Percentiles rank a stretch among this genome's conserved stretches.
Conservation (phyloP, 1,140 invertebrate genomes). For the Neomicropteryx cornuta region DNA sequence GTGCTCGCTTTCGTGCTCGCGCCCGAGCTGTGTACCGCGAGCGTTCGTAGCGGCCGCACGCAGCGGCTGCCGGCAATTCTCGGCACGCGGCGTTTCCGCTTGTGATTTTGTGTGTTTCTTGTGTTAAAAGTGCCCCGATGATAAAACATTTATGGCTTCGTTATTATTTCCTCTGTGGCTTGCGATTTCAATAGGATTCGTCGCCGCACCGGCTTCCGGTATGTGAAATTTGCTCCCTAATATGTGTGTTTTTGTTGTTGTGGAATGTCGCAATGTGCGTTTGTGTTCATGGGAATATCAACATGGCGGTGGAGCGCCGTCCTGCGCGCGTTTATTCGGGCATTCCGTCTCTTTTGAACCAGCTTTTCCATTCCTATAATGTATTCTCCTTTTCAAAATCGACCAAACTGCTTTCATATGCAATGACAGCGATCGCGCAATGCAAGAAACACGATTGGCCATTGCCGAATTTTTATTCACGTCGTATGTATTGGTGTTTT, state of each 20-base stretch:
- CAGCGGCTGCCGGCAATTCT: too few species aligned
- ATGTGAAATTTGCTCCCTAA: slow-evolving; percentile 11
- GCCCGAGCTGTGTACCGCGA: slow-evolving; percentile 8
- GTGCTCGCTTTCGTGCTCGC: slow-evolving; percentile 6
- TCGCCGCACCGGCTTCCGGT: slow-evolving; percentile 12
- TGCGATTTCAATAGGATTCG: slow-evolving; percentile 13
- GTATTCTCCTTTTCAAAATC: too few species aligned
- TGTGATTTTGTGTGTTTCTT: slow-evolving; percentile 8
- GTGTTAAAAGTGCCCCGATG: slow-evolving; percentile 15
- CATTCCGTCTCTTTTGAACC: too few species aligned
- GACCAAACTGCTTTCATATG: too few species aligned
- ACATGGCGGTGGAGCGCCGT: slow-evolving; percentile 11
- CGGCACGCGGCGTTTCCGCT: slow-evolving; percentile 7
- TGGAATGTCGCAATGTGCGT: slow-evolving; percentile 12
- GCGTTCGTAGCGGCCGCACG: slow-evolving; percentile 7
- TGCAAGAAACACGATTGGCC: not conserved
- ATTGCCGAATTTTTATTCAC: not conserved
- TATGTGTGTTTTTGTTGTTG: slow-evolving; percentile 14
- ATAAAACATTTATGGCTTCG: slow-evolving; percentile 17
- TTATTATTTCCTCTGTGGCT: slow-evolving; percentile 12
- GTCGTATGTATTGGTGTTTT: too few species aligned
- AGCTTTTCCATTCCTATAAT: too few species aligned
- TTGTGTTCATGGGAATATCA: slow-evolving; percentile 12
- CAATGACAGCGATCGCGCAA: not conserved
- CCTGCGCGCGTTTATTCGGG: slow-evolving; percentile 10